Evolutionary conservation across 2,888 invertebrate species (phyloP), one percentile per base, ranked within the genome.

Genomic region (Cabera pusaria): DNA sequence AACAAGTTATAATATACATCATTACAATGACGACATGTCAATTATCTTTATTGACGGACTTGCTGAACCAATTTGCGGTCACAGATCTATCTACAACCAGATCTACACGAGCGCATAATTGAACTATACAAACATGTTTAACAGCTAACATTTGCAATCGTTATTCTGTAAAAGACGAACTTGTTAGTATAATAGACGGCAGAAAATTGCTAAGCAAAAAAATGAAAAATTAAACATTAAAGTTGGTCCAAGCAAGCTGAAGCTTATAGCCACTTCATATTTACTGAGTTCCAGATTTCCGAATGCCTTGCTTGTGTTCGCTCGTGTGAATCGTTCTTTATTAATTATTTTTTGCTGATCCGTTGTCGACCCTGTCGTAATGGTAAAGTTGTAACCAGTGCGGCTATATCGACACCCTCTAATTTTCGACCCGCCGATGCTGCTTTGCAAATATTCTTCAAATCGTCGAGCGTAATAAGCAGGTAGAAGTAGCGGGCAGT

Each of bases 341-440:
- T 62, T 56, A 50, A 35, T 55, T 20, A 2, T 59, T 59, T 62
- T 64, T 59, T 59, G 39, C 29, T 49, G 20, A 21, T 29, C 34
- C 26, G 45, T 49, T 59, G 52, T 49, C 49, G 42, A 41, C 41
- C 39, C 38, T 37, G 25, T 36, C 35, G 29, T 53, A 33, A 32
- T 40, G 24, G 41, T 53, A 37, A 37, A 39, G 26, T 38, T 31
- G 26, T 25, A 34, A 50, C 34, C 34, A 32, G 45, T 44, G 44
- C 37, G 34, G 25, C 43, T 23, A 32, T 27, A 32, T 21, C 31
- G 35, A 28, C 25, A 42, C 42, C 43, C 49, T 47, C 33, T 47
- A 47, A 49, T 52, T 39, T 35, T 5, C 39, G 20, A 44, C 47
- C n/a, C 52, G 45, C 41, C 27, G 14, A 11, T 33, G 28, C 23